Base-by-base conservation (phyloP, 2,113 vertebrate genomes). In the Brevimyrus niger region DNA sequence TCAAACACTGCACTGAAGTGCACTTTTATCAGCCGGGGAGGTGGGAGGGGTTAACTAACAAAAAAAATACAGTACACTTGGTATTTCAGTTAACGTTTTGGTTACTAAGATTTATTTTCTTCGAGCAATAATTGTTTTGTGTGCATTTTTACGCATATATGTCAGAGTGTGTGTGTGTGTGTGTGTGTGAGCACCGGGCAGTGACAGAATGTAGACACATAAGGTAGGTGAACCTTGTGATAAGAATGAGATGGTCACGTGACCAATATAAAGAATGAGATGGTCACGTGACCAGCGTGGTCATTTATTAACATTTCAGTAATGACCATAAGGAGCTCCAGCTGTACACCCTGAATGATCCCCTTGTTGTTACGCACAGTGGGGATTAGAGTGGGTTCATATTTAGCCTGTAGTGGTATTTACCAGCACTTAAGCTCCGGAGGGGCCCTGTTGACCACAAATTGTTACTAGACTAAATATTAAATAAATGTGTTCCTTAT, bases 1-100 rank as follows among this genome's bases (percentile, higher is more conserved):
- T 97, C 97, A 98, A 98, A 97, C 94, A 55, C 38, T 97, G 98
- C 98, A 98, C 98, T 99, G 97, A 98, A 99, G 97, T 99, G 97
- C 97, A 99, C 97, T 98, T 98, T 99, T 97, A 97, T 96, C 95
- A 97, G 96, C 92, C 1, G 17, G 47, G 27, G n/a, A 1, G 83
- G 91, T 80, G 85, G 91, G 91, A 94, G 89, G 69, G 31, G 93
- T 94, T 65, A 76, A 65, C 61, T 89, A 90, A 83, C 91, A 96
- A 61, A 17, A 17, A 95, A 96, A 95, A 94, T 96, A 84, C 50
- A 46, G 76, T 23, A 46, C 46, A 35, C 50, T 44, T 83, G 35
- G 48, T 31, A 53, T 84, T 89, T 89, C n/a, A 58, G 76, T 83
- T 89, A 76, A 51, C 35, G 38, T 83, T 83, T 58, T 53, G 55